Percentiles rank a stretch among this genome's conserved stretches.
Conservation (phyloP, 2,797 vertebrate species). For the Eulemur albifrons region DNA sequence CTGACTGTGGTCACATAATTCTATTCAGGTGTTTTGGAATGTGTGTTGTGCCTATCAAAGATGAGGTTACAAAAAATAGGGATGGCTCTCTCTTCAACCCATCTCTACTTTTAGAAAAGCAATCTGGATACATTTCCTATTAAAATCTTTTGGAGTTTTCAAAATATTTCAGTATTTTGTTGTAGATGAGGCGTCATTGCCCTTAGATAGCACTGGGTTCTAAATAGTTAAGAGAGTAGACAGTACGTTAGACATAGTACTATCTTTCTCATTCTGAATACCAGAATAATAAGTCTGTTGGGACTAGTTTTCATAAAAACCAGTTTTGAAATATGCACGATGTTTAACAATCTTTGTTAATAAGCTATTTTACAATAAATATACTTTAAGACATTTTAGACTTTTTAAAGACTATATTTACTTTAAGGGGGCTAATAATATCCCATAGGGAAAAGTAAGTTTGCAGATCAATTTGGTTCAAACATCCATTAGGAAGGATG, state of each 20-base stretch:
- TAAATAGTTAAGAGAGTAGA: not conserved
- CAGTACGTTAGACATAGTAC: not conserved
- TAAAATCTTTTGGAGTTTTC: not conserved
- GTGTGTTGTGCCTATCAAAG: not conserved
- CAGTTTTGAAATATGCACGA: conserved; percentile 26
- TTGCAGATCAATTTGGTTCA: not conserved
- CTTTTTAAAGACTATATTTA: not conserved
- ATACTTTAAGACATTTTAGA: not conserved
- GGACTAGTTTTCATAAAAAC: conserved; percentile 8
- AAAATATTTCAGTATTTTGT: not conserved
- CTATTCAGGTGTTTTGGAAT: not conserved
- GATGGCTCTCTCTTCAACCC: not conserved
- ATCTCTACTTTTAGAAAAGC: conserved; percentile 10
- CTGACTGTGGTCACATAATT: not conserved
- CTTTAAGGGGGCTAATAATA: not conserved
- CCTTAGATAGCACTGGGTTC: not conserved
- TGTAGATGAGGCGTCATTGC: not conserved
- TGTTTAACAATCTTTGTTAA: not conserved
- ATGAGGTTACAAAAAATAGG: not conserved
- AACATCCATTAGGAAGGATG: conserved; percentile 14
- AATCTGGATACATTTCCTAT: not conserved
- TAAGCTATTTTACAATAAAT: not conserved
- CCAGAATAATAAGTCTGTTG: not conserved
- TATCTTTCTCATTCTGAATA: not conserved
- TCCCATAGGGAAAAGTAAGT: not conserved